Conservation (phyloP, 53 echinoderm and acorn worm species). For the Henricia sp. region DNA sequence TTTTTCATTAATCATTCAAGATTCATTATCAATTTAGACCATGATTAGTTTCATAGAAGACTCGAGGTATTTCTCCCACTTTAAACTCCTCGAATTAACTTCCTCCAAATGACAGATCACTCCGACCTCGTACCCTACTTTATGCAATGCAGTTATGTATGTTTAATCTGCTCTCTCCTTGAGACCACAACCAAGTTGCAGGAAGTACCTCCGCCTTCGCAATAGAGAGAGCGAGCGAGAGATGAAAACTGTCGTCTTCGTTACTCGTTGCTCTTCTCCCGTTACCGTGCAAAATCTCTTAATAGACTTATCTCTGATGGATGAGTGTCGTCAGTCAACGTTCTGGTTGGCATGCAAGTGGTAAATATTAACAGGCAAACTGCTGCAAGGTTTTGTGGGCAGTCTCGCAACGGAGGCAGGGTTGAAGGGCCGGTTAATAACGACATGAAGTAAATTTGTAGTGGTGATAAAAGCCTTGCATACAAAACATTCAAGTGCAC, state of each 20-base stretch:
- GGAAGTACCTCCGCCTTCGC: not conserved
- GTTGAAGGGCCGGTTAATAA: too few species aligned
- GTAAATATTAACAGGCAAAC: too few species aligned
- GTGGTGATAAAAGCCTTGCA: too few species aligned
- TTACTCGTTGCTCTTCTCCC: not conserved
- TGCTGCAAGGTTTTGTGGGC: too few species aligned
- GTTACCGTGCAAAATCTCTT: not conserved
- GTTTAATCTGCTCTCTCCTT: not conserved
- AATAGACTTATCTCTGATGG: not conserved
- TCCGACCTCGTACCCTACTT: conserved; percentile 29
- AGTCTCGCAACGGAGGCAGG: too few species aligned
- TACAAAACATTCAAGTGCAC: too few species aligned
- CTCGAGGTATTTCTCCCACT: not conserved
- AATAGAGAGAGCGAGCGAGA: not conserved
- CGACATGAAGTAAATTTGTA: too few species aligned
- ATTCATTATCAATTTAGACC: not conserved
- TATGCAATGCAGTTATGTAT: conserved; percentile 16
- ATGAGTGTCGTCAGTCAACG: not conserved
- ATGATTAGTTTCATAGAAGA: not conserved
- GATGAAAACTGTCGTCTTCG: not conserved
- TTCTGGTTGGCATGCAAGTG: not conserved
- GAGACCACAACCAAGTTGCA: not conserved
- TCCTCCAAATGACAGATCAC: conserved; percentile 13
- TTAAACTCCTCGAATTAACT: not conserved
- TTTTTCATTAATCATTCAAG: too few species aligned